phyloP scores from a whole-genome alignment of 2,888 invertebrate species.

The Idaea straminata region DNA sequence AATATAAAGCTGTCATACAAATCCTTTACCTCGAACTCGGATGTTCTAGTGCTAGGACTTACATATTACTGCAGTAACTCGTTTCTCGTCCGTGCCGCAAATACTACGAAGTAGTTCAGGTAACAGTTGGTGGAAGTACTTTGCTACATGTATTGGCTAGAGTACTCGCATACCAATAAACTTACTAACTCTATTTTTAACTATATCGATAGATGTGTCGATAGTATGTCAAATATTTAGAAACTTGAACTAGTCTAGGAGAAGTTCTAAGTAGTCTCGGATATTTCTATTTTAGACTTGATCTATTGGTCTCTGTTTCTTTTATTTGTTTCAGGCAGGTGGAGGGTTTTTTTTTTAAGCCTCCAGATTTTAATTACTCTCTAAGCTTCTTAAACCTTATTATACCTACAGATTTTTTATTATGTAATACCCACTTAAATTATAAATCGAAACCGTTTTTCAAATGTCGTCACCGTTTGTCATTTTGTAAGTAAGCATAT shows the following conservation, averaged over 20 bases:
- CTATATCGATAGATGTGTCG: background rate
- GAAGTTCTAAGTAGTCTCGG: too few relatives aligned
- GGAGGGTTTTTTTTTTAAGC: too few relatives aligned
- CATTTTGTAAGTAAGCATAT: background rate
- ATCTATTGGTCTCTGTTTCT: too few relatives aligned
- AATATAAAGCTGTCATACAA: conserved; percentile 11
- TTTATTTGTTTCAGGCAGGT: too few relatives aligned
- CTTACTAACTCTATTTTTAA: background rate
- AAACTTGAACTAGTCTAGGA: background rate
- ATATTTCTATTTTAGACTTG: too few relatives aligned
- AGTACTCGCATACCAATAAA: conserved; percentile 3
- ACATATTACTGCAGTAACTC: conserved; percentile 22
- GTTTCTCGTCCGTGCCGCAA: conserved; percentile 19
- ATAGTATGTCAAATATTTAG: background rate
- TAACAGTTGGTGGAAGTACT: conserved; percentile 13
- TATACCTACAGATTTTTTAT: too few relatives aligned
- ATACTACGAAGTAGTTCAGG: conserved; percentile 15
- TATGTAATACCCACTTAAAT: too few relatives aligned
- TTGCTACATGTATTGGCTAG: background rate
- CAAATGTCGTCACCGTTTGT: too few relatives aligned
- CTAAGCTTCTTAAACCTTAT: too few relatives aligned
- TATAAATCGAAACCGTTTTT: too few relatives aligned
- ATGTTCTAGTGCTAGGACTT: conserved; percentile 16
- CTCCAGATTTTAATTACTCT: too few relatives aligned
- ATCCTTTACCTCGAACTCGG: conserved; percentile 8